phyloP scores from a whole-genome alignment of 1,140 invertebrate species.

The Glossosoma conforme region DNA sequence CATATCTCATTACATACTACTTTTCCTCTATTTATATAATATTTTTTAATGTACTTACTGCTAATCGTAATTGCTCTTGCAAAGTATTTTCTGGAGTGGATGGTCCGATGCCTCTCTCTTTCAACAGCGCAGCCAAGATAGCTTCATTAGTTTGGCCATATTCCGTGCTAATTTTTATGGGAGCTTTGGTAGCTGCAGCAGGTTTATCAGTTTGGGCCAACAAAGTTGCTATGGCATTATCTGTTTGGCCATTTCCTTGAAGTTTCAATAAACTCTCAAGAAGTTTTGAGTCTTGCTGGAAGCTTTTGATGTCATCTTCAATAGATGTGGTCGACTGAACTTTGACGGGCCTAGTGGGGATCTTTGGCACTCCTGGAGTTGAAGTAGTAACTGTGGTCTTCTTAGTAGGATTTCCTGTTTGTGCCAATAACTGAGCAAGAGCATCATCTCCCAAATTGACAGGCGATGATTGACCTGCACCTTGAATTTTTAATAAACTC shows the following conservation, averaged over 20 bases:
- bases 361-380: constrained; percentile 16
- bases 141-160: constrained; percentile 59
- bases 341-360: constrained; percentile 7
- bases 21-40: too few species aligned
- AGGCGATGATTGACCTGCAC: constrained; percentile 37
- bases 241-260: constrained; percentile 44
- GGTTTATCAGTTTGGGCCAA: constrained; percentile 37
- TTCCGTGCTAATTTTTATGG: constrained; percentile 46
- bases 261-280: constrained; percentile 47
- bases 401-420: constrained; percentile 35
- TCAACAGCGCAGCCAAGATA: constrained; percentile 59
- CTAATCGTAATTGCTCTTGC: constrained; percentile 54
- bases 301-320: constrained; percentile 41
- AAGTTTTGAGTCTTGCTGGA: constrained; percentile 44
- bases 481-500: constrained; percentile 46
- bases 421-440: constrained; percentile 40
- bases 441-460: too few species aligned
- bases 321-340: constrained; percentile 36
- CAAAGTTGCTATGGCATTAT: constrained; percentile 43
- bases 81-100: constrained; percentile 54
- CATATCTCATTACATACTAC: too few species aligned
- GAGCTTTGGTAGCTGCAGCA: constrained; percentile 40
- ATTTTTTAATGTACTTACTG: constrained; percentile 56
- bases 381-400: constrained; percentile 19
- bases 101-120: constrained; percentile 63